phyloP scores from a whole-genome alignment of 2,797 vertebrate genomes.

The Pterois miles region DNA sequence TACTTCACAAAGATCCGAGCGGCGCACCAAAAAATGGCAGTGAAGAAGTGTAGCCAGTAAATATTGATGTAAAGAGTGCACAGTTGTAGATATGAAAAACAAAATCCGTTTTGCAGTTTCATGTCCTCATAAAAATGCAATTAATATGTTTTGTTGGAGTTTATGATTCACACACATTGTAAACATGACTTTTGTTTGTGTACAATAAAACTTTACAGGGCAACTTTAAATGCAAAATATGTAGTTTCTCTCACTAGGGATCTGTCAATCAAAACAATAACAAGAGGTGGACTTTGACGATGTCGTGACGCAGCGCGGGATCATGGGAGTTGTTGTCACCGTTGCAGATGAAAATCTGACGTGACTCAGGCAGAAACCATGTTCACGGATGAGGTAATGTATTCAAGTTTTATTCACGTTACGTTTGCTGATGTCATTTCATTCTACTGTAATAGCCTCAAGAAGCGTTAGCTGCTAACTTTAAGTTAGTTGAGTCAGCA shows the following conservation, averaged over 20 bases:
- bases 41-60: neutral
- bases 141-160: too few relatives aligned
- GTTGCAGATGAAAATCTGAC: neutral
- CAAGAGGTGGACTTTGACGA: neutral
- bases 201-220: neutral
- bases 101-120: neutral
- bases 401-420: neutral
- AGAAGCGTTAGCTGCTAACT: too few relatives aligned
- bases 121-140: neutral
- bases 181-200: neutral
- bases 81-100: neutral
- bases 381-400: too few relatives aligned
- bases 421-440: neutral
- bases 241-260: neutral
- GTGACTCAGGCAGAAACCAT: neutral
- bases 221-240: neutral
- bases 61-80: neutral
- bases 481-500: too few relatives aligned
- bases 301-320: neutral
- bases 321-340: neutral
- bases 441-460: too few relatives aligned
- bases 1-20: neutral
- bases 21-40: neutral
- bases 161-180: neutral
- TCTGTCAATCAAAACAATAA: neutral